phyloP scores from a whole-genome alignment of 2,797 vertebrate genomes.

The Notoglanidium macrostoma region DNA sequence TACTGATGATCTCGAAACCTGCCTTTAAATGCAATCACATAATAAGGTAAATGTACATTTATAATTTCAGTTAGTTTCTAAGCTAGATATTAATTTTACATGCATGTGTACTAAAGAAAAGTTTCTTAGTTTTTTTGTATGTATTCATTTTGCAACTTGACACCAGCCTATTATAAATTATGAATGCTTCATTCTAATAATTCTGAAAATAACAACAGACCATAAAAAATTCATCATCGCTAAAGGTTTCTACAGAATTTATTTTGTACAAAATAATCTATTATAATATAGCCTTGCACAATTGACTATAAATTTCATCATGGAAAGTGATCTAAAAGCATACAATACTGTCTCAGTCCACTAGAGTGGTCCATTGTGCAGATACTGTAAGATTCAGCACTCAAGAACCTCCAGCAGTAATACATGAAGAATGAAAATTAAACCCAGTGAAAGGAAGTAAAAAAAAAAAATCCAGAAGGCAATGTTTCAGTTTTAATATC shows the following conservation, averaged over 20 bases:
- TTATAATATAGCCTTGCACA: not conserved
- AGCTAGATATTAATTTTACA: not conserved
- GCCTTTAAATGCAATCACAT: not conserved
- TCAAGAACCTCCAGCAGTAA: not conserved
- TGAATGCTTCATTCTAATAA: not conserved
- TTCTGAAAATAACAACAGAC: not conserved
- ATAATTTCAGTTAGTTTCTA: not conserved
- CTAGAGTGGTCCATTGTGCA: constrained; percentile 74
- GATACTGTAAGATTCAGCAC: constrained; percentile 38
- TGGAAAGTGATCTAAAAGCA: not conserved
- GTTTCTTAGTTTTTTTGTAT: not conserved
- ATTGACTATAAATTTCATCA: constrained; percentile 5
- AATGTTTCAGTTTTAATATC: not conserved
- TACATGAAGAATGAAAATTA: not conserved
- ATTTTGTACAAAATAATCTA: not conserved
- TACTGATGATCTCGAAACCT: not conserved
- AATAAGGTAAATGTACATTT: not conserved
- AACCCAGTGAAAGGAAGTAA: not conserved
- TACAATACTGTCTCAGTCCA: constrained; percentile 61
- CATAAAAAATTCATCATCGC: not conserved
- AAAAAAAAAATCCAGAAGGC: not conserved
- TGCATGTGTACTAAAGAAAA: not conserved
- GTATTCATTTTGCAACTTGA: not conserved
- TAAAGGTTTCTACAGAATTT: constrained; percentile 2
- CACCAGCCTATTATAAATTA: constrained; percentile 5